Conservation (phyloP, 2,113 vertebrate genomes). For the Campylorhamphus procurvoides region DNA sequence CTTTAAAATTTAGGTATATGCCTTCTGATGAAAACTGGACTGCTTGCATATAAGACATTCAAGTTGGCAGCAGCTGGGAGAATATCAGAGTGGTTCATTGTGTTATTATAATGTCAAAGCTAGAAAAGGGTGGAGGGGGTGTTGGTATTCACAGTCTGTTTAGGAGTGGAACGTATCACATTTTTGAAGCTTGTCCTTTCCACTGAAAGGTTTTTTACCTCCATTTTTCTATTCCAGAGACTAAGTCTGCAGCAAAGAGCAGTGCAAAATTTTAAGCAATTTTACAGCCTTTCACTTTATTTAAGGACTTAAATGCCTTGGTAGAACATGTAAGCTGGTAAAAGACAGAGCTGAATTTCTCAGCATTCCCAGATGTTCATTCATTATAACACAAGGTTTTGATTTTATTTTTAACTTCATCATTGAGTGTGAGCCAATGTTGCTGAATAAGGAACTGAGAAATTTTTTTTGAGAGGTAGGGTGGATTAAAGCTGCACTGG, state of each 20-base stretch:
- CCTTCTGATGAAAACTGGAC: neutral
- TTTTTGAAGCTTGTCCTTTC: neutral
- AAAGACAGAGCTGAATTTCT: neutral
- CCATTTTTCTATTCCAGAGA: neutral
- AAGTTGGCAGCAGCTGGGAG: neutral
- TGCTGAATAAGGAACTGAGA: too few relatives aligned
- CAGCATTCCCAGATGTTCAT: neutral
- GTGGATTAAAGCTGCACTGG: neutral
- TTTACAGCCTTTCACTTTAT: neutral
- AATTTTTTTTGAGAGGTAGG: rapidly evolving
- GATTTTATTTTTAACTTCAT: neutral
- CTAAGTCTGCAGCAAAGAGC: neutral
- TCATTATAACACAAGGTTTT: neutral
- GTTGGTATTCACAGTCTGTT: neutral
- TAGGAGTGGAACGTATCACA: neutral
- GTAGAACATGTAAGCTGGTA: neutral
- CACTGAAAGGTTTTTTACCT: neutral
- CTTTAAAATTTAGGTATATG: neutral
- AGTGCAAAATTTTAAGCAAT: neutral
- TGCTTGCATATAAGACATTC: neutral
- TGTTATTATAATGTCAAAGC: neutral
- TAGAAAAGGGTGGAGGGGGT: neutral
- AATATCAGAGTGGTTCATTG: neutral
- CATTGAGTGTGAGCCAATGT: neutral
- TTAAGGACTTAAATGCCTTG: neutral